These are phyloP conservation scores for Neofelis nebulosa DNA, from an alignment of 2,113 vertebrate genomes.

Conservation along the genomic window DNA sequence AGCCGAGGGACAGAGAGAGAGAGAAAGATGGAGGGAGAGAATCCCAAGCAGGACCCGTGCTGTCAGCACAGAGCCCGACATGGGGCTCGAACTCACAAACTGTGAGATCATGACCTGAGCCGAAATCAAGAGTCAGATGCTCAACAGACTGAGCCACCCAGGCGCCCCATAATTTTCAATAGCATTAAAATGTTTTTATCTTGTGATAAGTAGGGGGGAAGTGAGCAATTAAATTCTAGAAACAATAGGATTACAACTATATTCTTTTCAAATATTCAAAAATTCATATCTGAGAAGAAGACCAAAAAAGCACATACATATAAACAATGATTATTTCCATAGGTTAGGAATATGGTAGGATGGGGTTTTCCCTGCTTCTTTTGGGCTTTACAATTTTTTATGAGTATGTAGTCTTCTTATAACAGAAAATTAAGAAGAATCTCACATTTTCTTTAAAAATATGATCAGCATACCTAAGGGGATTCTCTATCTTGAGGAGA, in stretches of 20 bases:
- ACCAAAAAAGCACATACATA: background rate
- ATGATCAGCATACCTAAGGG: background rate
- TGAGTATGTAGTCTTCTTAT: background rate
- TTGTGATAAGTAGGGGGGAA: background rate
- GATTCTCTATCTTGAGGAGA: background rate
- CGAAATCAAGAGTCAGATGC: too few relatives aligned
- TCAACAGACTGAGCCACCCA: too few relatives aligned
- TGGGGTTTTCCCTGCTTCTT: background rate
- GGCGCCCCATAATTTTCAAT: background rate
- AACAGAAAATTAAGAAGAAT: background rate
- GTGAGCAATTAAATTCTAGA: background rate
- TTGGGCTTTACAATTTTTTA: background rate
- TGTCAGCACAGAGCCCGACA: too few relatives aligned
- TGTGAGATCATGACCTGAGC: too few relatives aligned
- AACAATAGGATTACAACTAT: background rate
- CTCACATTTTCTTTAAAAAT: background rate
- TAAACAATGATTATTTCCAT: background rate
- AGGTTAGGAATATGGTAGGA: background rate
- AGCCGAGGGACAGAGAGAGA: too few relatives aligned
- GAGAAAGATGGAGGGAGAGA: too few relatives aligned
- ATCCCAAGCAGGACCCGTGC: too few relatives aligned
- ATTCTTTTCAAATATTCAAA: slow-evolving; percentile 29
- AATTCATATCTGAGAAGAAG: background rate
- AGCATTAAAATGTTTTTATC: background rate
- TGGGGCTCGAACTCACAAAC: too few relatives aligned